A percentile compares a stretch with the other conserved stretches of the same genome.
Evolutionary conservation across 2,113 vertebrate species (phyloP).

Genomic region (Guaruba guarouba): DNA sequence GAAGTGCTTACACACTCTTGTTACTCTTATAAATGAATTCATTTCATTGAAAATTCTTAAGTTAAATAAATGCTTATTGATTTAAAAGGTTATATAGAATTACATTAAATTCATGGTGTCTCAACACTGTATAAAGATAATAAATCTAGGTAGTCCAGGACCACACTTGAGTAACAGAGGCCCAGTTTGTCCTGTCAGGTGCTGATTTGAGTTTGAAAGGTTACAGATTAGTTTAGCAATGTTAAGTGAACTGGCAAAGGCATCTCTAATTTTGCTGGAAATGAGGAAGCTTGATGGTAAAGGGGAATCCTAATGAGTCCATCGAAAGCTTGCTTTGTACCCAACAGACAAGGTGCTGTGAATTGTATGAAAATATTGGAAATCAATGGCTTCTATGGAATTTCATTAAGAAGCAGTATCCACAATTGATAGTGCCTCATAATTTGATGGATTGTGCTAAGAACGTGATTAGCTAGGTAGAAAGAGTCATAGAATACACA

Average conservation of each 20-base stretch:
- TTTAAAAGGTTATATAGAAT: slow-evolving; percentile 65
- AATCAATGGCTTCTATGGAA: slow-evolving; percentile 99
- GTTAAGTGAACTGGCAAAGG: slow-evolving; percentile 88
- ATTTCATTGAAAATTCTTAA: slow-evolving; percentile 60
- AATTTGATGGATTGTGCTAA: slow-evolving; percentile 99
- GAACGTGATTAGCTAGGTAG: slow-evolving; percentile 97
- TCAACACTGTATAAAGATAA: slow-evolving; percentile 64
- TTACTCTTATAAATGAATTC: slow-evolving; percentile 46
- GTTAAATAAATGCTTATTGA: slow-evolving; percentile 69
- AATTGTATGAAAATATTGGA: slow-evolving; percentile 99
- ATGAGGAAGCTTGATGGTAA: slow-evolving; percentile 88
- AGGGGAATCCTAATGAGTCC: slow-evolving; percentile 97
- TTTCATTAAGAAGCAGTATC: slow-evolving; percentile 99
- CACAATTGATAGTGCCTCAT: slow-evolving; percentile 98
- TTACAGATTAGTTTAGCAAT: slow-evolving; percentile 83
- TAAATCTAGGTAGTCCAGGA: slow-evolving; percentile 66
- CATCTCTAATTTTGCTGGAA: slow-evolving; percentile 94
- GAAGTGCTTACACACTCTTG: not conserved
- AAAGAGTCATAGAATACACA: slow-evolving; percentile 82
- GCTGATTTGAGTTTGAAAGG: slow-evolving; percentile 78
- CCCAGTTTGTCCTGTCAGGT: slow-evolving; percentile 74
- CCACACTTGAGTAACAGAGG: slow-evolving; percentile 68
- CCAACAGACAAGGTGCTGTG: slow-evolving; percentile 90
- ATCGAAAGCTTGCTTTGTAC: slow-evolving; percentile 94
- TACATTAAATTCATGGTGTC: slow-evolving; percentile 49